phyloP scores from a whole-genome alignment of 2,797 vertebrate genomes.

The Pseudochirops corinnae region DNA sequence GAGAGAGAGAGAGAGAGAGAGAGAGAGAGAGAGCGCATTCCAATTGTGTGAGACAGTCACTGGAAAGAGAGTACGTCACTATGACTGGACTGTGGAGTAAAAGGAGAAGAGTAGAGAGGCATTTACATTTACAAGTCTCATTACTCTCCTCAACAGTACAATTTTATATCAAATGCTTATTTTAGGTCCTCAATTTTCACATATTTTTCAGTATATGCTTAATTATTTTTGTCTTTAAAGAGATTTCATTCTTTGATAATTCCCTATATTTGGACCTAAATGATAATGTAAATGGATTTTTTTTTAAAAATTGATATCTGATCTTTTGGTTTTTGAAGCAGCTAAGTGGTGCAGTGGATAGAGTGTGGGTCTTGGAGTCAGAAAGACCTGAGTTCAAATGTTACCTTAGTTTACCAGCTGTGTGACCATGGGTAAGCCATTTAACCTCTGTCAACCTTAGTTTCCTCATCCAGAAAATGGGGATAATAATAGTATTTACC shows the following conservation, averaged over 20 bases:
- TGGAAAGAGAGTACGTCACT: not conserved
- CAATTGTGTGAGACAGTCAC: not conserved
- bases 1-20: not conserved
- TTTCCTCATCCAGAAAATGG: not conserved
- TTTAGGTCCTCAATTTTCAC: not conserved
- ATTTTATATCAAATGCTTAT: not conserved
- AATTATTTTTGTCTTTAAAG: not conserved
- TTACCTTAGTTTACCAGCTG: not conserved
- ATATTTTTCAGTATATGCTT: not conserved
- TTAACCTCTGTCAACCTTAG: not conserved
- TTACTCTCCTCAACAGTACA: not conserved
- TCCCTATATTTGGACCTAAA: not conserved
- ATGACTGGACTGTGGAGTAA: not conserved
- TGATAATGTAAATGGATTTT: not conserved
- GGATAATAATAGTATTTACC: not conserved
- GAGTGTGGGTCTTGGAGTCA: not conserved
- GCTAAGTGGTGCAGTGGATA: not conserved
- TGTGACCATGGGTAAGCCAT: not conserved
- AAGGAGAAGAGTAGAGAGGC: not conserved
- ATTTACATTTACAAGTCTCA: not conserved
- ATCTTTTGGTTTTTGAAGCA: not conserved
- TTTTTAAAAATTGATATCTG: not conserved
- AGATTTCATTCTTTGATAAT: not conserved
- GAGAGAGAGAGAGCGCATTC: not conserved
- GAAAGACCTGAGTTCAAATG: not conserved